These are phyloP conservation scores for Sapayoa aenigma DNA, from an alignment of 2,113 vertebrate species.

Conservation along the genomic window DNA sequence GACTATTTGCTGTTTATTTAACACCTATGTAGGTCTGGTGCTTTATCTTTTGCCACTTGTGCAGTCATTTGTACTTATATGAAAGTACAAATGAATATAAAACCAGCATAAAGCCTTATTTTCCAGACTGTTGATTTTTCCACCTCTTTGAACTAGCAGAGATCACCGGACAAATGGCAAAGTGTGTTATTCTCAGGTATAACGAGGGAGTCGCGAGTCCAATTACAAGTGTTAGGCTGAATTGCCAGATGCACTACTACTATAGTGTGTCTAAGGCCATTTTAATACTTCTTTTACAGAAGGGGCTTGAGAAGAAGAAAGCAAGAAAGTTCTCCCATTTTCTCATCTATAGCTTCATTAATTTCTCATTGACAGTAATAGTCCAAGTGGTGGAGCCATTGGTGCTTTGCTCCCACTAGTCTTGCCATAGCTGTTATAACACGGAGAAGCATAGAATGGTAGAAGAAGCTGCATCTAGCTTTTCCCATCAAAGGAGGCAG, in stretches of 20 bases:
- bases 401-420: background rate
- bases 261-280: background rate
- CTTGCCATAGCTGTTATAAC: background rate
- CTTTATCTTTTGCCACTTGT: background rate
- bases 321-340: background rate
- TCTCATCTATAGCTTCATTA: background rate
- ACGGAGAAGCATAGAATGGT: background rate
- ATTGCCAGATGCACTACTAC: background rate
- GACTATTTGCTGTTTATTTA: constrained; percentile 12
- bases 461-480: background rate
- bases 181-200: background rate
- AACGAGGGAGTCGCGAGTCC: background rate
- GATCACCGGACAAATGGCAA: background rate
- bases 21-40: background rate
- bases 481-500: background rate
- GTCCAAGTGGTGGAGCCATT: background rate
- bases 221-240: background rate
- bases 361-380: background rate
- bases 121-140: background rate
- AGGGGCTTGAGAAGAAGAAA: background rate
- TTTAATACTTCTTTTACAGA: background rate
- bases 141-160: background rate
- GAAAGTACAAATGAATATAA: constrained; percentile 34
- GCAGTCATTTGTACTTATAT: background rate
- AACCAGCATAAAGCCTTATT: background rate